Base-by-base conservation (phyloP, 2,888 invertebrate genomes). In the Agonum fuliginosum region DNA sequence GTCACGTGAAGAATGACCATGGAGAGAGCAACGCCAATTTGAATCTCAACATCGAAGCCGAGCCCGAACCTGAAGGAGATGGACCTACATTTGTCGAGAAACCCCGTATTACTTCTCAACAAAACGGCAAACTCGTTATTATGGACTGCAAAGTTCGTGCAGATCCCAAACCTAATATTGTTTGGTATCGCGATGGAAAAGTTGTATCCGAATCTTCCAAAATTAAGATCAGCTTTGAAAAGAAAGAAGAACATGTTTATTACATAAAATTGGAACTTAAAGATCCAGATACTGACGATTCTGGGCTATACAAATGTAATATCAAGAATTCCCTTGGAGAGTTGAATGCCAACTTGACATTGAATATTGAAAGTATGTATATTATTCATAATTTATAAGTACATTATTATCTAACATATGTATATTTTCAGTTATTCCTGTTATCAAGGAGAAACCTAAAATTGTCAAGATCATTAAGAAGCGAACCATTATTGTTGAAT, bases 11-110 rank as follows among this genome's bases (percentile, higher is more conserved):
- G 88, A 99, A 98, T 86, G 96, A 97, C 87, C 96, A 92, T 86
- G 99, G 99, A 79, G 98, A 98, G 89, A 96, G 97, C 83, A 98
- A 97, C 87, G 97, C 98, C 79, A 98, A 98, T 87, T 91, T 99
- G 72, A 97, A 98, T 84, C 89, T 99, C 78, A 98, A 99, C 86
- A 97, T 99, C 86, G 97, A 98, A 90, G 97, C 98, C 83, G 95
- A 95, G 88, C 93, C 95, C n/a, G 96, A 96, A 88, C 95, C 94
- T 0, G 95, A 96, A 88, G 96, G 96, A 62, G 95, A 96, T 84
- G 96, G 97, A 27, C 99, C 99, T 76, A 95, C 96, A 22, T 99
- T 99, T 87, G 92, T 96, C 80, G 95, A 95, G 84, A 96, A 96
- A 86, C 96, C 96, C 20, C 91, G 94, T 80, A 96, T 96, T 83